phyloP scores from a whole-genome alignment of 1,140 invertebrate genomes.

The Rhagoletis pomonella region DNA sequence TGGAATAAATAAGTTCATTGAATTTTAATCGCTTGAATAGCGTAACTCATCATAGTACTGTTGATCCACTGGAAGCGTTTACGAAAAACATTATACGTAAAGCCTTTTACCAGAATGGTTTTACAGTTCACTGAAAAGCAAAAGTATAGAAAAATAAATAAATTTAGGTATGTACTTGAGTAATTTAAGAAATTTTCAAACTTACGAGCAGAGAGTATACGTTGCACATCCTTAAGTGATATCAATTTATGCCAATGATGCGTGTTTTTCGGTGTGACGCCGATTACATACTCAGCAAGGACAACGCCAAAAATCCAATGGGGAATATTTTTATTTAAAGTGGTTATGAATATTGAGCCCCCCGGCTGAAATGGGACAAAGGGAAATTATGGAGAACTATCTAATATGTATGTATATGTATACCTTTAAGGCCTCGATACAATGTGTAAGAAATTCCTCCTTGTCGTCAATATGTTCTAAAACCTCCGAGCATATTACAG shows the following conservation, averaged over 20 bases:
- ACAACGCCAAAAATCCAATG: constrained; percentile 85
- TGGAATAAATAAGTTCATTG: no score
- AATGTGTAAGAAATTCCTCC: constrained; percentile 84
- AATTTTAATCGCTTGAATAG: constrained; percentile 82
- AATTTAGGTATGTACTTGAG: background rate
- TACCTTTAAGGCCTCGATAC: constrained; percentile 82
- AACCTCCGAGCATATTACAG: constrained; percentile 91
- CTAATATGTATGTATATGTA: background rate
- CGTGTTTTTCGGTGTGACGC: constrained; percentile 86
- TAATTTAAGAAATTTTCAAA: background rate
- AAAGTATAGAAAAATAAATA: background rate
- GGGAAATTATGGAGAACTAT: no score
- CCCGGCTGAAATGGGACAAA: constrained; percentile 77
- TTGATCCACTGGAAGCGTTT: constrained; percentile 83
- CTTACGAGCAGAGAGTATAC: constrained; percentile 82
- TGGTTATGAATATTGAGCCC: constrained; percentile 95
- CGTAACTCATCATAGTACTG: constrained; percentile 82
- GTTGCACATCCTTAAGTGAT: constrained; percentile 83
- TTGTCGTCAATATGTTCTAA: constrained; percentile 92
- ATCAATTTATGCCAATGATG: constrained; percentile 96
- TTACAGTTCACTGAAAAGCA: constrained; percentile 77
- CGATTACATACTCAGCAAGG: constrained; percentile 85
- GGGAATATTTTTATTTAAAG: constrained; percentile 87
- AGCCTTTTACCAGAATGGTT: constrained; percentile 82
- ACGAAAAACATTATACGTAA: constrained; percentile 82